A percentile compares a stretch with the other conserved stretches of the same genome.
These are phyloP conservation scores for Halcyon smyrnensis DNA, from an alignment of 2,797 vertebrate genomes.

Conservation along the genomic window DNA sequence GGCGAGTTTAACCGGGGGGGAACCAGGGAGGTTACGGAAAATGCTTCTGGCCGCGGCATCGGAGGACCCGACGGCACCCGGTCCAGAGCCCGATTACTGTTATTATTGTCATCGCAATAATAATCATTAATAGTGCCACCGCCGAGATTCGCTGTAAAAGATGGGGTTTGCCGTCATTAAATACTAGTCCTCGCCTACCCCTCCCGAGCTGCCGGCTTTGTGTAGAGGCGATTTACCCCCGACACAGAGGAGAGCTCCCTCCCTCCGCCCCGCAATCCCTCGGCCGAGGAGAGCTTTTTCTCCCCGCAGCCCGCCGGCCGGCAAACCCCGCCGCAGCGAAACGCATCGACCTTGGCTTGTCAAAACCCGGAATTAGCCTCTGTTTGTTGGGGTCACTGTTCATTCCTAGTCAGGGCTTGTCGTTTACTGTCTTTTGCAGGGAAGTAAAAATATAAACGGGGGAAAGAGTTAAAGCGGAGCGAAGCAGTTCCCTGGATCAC, in stretches of 20 bases:
- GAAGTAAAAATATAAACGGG: not conserved
- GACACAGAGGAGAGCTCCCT: accelerated
- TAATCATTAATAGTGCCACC: not conserved
- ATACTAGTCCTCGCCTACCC: not conserved
- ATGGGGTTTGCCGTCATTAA: not conserved
- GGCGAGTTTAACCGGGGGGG: no score
- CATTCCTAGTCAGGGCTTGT: not conserved
- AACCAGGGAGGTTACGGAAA: not conserved
- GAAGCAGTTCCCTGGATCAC: not conserved
- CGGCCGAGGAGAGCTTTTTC: not conserved
- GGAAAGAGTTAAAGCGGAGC: not conserved
- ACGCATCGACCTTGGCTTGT: accelerated
- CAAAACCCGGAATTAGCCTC: not conserved
- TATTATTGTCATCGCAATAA: not conserved
- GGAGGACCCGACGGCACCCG: not conserved
- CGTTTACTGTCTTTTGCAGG: not conserved
- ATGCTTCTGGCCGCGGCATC: not conserved
- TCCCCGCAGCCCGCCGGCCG: no score
- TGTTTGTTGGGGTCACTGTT: not conserved
- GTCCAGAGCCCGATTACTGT: not conserved
- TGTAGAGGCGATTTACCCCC: not conserved
- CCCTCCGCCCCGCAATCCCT: not conserved
- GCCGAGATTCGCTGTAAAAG: not conserved
- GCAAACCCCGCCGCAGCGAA: not conserved
- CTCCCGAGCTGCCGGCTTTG: not conserved